Conservation (phyloP, 2,888 invertebrate species). For the Drosophila anomelani region DNA sequence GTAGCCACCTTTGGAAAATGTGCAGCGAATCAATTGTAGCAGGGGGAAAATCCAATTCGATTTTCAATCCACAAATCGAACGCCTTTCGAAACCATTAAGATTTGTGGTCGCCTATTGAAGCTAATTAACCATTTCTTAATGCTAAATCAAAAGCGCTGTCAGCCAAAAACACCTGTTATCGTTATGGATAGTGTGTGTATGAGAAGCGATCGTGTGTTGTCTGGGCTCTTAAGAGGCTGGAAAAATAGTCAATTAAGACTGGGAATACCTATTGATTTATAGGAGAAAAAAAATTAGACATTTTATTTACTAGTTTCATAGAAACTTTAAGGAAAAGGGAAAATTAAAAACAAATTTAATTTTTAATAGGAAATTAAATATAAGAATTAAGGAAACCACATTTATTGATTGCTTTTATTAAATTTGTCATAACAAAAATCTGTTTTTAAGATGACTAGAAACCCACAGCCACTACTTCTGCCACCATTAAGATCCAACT, state of each 20-base stretch:
- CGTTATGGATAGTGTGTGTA: constrained; percentile 23
- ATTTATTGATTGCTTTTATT: neutral
- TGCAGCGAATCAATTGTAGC: constrained; percentile 36
- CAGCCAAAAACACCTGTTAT: constrained; percentile 51
- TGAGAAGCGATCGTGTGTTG: constrained; percentile 3
- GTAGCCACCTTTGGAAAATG: constrained; percentile 40
- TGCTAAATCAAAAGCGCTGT: constrained; percentile 52
- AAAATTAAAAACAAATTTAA: no score
- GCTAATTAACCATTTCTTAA: constrained; percentile 63
- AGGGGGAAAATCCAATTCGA: constrained; percentile 23
- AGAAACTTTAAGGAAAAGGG: no score
- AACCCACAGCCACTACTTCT: neutral
- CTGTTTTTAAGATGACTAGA: neutral
- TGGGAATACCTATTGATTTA: neutral
- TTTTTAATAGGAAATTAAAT: no score
- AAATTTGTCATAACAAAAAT: neutral
- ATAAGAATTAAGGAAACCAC: neutral
- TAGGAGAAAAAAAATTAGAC: neutral
- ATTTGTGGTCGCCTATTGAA: constrained; percentile 46
- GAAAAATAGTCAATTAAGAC: neutral
- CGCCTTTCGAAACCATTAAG: constrained; percentile 46
- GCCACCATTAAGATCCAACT: neutral
- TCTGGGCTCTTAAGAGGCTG: constrained; percentile 14
- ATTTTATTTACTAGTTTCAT: no score
- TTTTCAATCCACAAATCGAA: constrained; percentile 34